Evolutionary conservation across 2,797 vertebrate genomes (phyloP), one percentile per base, ranked within the genome.

Genomic region (Pelodytes ibericus): DNA sequence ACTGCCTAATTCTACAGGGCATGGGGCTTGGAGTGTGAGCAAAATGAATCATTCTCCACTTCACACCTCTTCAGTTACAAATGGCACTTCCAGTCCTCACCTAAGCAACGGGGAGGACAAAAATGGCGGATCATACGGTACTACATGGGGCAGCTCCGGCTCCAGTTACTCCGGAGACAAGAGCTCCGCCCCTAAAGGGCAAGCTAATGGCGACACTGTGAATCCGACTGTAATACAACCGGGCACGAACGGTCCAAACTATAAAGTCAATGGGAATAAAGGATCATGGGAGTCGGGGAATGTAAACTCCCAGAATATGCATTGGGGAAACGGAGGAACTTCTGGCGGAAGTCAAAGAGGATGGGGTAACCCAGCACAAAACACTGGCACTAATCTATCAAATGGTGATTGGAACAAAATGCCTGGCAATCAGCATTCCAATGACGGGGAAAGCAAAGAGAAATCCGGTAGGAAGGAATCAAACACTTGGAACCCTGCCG

Each of bases 141-240:
- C 95, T 88, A 89, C 94, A 76, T 98, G 96, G 96, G 92, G 93
- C 82, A 82, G 92, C 88, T 91, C 89, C 71, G 86, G 92, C 90
- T 92, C 95, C 88, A 89, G 88, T 89, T 96, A 93, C 89, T 91
- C 95, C 86, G 95, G 93, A 91, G 97, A 99, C 85, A 95, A 95
- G 90, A 93, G 92, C 89, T 87, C 93, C 77, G 90, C 90, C 89
- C 89, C 90, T 27, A 92, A 84, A 80, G 91, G 91, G 91, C 93
- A 93, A 89, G 90, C 94, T 90, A 93, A 94, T 89, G 91, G 91
- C 88, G 96, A 99, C 96, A 98, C 98, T 99, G 98, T 99, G 96
- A 99, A 98, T 89, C 91, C 95, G 93, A 95, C 95, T 90, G 92
- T 93, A 93, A 93, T 94, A 92, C 95, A 95, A 94, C 90, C 93